These are phyloP conservation scores for Thalassaphorura encarpata DNA, from an alignment of 1,140 invertebrate genomes.

Conservation along the genomic window DNA sequence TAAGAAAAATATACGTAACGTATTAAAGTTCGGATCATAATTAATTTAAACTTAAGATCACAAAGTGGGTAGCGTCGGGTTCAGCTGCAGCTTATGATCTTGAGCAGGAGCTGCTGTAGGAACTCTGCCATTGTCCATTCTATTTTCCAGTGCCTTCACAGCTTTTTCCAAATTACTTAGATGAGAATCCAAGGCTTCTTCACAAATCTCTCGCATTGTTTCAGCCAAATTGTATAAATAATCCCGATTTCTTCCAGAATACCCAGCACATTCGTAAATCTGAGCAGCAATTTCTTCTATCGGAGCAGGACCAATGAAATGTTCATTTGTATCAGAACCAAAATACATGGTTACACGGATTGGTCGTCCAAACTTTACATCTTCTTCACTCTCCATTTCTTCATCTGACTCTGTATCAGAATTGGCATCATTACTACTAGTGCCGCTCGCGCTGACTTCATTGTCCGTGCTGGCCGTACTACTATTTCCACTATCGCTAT, in stretches of 20 bases:
- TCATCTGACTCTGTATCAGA: conserved; percentile 16
- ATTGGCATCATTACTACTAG: neutral
- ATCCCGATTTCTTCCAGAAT: conserved; percentile 76
- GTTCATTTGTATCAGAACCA: conserved; percentile 59
- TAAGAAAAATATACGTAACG: too few species aligned
- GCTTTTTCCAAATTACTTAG: conserved; percentile 60
- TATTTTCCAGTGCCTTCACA: conserved; percentile 37
- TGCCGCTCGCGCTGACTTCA: neutral
- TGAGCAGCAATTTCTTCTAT: conserved; percentile 66
- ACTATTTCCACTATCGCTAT: neutral
- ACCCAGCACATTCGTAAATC: conserved; percentile 58
- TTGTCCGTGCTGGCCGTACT: neutral
- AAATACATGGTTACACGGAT: conserved; percentile 71
- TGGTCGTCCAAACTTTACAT: conserved; percentile 38
- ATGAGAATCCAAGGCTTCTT: conserved; percentile 43
- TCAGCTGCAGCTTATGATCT: too few species aligned
- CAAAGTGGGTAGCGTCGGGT: too few species aligned
- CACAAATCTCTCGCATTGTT: conserved; percentile 62
- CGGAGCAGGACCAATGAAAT: conserved; percentile 63
- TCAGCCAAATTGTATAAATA: conserved; percentile 76
- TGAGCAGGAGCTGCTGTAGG: too few species aligned
- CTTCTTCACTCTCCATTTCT: conserved; percentile 1
- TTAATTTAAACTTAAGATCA: too few species aligned
- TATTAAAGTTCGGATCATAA: too few species aligned
- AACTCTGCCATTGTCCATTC: too few species aligned